Base-by-base conservation (phyloP, 2,113 vertebrate species). In the Tychaedon coryphoeus region DNA sequence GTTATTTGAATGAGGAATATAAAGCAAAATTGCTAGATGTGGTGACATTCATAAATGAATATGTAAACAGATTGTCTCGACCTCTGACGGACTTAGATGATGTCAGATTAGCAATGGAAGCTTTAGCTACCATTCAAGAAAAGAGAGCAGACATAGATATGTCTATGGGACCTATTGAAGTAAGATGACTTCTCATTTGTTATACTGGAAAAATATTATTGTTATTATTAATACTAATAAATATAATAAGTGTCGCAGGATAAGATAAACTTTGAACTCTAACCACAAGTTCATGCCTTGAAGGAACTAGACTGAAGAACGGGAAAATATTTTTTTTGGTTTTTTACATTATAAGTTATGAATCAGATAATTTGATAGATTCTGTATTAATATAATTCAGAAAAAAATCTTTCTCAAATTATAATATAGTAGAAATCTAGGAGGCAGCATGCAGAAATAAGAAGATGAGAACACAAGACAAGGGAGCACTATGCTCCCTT, bases 81-180 rank as follows among this genome's bases (percentile, higher is more conserved):
- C 98, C 98, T 62, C 97, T 99, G 65, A 19, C 36, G 86, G 98
- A 98, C 60, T 96, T 99, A 91, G 98, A 99, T 88, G 98, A 99
- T 50, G 96, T 98, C 91, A 98, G 98, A 83, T 97, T 97, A 93
- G 97, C 98, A 82, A 98, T 98, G 98, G 98, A 97, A 95, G 97
- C 98, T 88, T 97, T 99, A 80, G 43, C 97, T 36, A 28, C 33
- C 65, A 97, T 99, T 74, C 98, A 98, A 67, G 98, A 99, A 34
- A 98, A 93, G 56, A 97, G 98, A 97, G 97, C 98, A 76, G 79
- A 98, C 38, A 98, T 98, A 89, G 98, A 99, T 91, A 96, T 98
- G 92, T 98, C 97, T 70, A 90, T 99, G 95, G 98, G 97, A 86
- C 98, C 97, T 77, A 98, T 98, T 96, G 98, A 99, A 97, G 99